phyloP scores from a whole-genome alignment of 2,113 vertebrate species.

The Neodon shergylaensis region DNA sequence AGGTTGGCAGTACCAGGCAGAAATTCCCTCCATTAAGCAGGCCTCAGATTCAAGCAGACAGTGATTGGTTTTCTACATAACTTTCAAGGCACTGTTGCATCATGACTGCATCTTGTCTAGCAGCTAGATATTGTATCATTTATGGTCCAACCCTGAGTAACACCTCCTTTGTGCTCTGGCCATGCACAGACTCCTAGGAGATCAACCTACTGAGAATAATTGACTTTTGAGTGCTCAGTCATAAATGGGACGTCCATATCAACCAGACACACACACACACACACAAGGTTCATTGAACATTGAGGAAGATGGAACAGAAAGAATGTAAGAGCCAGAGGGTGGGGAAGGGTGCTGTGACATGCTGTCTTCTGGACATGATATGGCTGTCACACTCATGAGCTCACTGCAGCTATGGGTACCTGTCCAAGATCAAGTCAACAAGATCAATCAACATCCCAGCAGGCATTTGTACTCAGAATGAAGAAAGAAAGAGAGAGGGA shows the following conservation, averaged over 20 bases:
- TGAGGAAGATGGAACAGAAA: not conserved
- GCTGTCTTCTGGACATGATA: too few species aligned
- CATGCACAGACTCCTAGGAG: not conserved
- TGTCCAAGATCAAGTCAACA: not conserved
- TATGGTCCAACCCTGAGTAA: too few species aligned
- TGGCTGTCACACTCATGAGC: not conserved
- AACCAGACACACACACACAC: not conserved
- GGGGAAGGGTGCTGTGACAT: not conserved
- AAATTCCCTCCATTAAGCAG: not conserved
- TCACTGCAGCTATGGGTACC: not conserved
- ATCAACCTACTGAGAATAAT: not conserved
- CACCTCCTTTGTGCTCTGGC: not conserved
- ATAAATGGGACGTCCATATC: not conserved
- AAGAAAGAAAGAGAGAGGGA: rapidly evolving
- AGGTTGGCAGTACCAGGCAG: not conserved
- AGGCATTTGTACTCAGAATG: not conserved
- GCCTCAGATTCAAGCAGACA: not conserved
- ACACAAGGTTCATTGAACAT: not conserved
- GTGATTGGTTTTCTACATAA: not conserved
- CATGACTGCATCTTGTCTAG: not conserved
- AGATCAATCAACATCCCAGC: not conserved
- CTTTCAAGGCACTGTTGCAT: not conserved
- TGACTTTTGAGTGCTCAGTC: too few species aligned
- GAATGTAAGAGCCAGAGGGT: not conserved
- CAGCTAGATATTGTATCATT: too few species aligned